Base-by-base conservation (phyloP, 2,888 invertebrate species). In the Drosophila mettleri region DNA sequence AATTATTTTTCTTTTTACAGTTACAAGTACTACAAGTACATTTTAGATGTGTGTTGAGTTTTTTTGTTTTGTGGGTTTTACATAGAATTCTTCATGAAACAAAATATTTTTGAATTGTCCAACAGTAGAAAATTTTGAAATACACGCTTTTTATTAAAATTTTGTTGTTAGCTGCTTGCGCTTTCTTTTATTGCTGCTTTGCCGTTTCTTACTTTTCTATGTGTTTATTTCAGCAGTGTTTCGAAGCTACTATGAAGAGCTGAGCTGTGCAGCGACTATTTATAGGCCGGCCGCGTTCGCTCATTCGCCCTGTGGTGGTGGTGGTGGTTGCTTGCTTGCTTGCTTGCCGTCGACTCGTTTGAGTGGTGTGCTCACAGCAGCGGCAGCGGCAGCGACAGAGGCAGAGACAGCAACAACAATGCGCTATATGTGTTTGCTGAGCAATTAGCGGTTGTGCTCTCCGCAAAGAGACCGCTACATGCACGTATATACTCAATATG, bases 71-170 rank as follows among this genome's bases (percentile, higher is more conserved):
- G 36, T 12, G 14, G n/a, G 55, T 43, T 54, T 58, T 57, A 53
- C 55, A 88, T 88, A 82, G 82, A 86, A 89, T 88, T 88, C 84
- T 80, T 76, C 84, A 75, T 80, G 83, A 86, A 87, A 78, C 83
- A 77, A 73, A 59, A 52, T 60, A 64, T 63, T 51, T 64, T 51
- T 64, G 24, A 36, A 49, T 60, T 12, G 72, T 80, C 61, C 78
- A 83, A 78, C 77, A 83, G 81, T 81, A 81, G 70, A 78, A 73
- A 73, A 69, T 64, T 64, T 70, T 72, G 45, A 80, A 69, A 80
- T 68, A 80, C 80, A 73, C 78, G 69, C 74, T 67, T 41, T 73
- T 74, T 63, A 49, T 49, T 59, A 16, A 24, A 36, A 16, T 36
- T 27, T 10, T 31, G 31, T 4, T 31, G 31, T 4, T 46, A n/a